Conservation (phyloP, 2,888 invertebrate species). For the Thecophora atra region DNA sequence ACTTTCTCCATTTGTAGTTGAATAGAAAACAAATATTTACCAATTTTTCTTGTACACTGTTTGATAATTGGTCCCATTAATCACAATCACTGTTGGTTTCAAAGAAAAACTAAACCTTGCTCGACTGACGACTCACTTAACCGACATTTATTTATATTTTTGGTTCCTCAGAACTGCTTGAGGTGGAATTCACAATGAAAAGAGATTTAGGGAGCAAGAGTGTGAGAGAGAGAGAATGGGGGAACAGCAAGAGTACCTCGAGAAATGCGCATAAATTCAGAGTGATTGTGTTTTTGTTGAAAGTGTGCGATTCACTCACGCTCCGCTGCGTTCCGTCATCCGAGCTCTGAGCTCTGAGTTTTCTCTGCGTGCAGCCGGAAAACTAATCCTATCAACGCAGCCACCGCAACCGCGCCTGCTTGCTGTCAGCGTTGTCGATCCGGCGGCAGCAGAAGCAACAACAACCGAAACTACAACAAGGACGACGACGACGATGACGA, state of each 20-base stretch:
- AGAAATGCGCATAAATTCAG: not conserved
- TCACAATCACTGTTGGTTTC: too few relatives aligned
- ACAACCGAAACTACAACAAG: conserved; percentile 6
- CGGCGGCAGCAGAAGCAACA: not conserved
- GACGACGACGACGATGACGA: conserved; percentile 14
- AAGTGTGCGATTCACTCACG: not conserved
- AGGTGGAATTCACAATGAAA: too few relatives aligned
- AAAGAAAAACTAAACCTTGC: too few relatives aligned
- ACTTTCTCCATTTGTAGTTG: too few relatives aligned
- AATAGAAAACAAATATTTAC: too few relatives aligned
- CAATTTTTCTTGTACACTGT: too few relatives aligned
- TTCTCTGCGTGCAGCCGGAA: not conserved
- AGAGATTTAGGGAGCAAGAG: not conserved
- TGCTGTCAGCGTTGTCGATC: conserved; percentile 17
- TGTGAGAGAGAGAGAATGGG: not conserved
- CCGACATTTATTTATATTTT: too few relatives aligned
- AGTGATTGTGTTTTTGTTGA: not conserved
- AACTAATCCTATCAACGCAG: conserved; percentile 25
- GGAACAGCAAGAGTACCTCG: not conserved
- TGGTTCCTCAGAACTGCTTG: too few relatives aligned
- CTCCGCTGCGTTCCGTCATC: not conserved
- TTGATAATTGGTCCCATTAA: too few relatives aligned
- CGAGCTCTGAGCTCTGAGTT: not conserved
- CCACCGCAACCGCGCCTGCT: conserved; percentile 27
- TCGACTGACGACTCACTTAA: too few relatives aligned